Conservation (phyloP, 2,888 invertebrate genomes). For the Cheilosia vernalis region DNA sequence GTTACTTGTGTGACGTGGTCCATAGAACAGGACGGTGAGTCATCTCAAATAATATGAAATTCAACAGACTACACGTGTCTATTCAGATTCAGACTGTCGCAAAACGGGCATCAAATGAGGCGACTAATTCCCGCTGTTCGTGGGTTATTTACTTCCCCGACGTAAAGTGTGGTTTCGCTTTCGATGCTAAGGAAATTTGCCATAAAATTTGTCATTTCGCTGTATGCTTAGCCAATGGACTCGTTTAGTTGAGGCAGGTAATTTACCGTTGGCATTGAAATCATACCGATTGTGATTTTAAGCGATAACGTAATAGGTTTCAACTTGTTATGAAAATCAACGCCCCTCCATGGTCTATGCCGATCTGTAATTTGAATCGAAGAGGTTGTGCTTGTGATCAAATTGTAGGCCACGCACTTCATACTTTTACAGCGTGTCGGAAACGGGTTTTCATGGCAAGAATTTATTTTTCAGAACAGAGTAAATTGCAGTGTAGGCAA, state of each 20-base stretch:
- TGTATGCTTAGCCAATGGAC: background rate
- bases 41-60: background rate
- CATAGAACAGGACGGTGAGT: background rate
- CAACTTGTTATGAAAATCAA: no score
- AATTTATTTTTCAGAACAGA: no score
- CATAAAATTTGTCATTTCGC: background rate
- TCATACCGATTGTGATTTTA: background rate
- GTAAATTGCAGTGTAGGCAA: no score
- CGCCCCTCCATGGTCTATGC: no score
- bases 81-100: background rate
- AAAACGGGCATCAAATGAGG: slow-evolving; percentile 5
- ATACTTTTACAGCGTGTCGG: no score
- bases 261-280: no score
- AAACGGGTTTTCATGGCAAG: no score
- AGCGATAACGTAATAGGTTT: background rate
- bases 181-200: background rate
- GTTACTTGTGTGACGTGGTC: slow-evolving; percentile 24
- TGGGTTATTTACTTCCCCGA: slow-evolving; percentile 3
- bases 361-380: no score
- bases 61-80: background rate
- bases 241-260: background rate
- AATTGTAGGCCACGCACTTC: no score
- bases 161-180: background rate
- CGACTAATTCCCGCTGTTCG: slow-evolving; percentile 1
- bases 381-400: no score